phyloP scores from a whole-genome alignment of 2,888 invertebrate genomes.

The Nipponacmea schrenckii region DNA sequence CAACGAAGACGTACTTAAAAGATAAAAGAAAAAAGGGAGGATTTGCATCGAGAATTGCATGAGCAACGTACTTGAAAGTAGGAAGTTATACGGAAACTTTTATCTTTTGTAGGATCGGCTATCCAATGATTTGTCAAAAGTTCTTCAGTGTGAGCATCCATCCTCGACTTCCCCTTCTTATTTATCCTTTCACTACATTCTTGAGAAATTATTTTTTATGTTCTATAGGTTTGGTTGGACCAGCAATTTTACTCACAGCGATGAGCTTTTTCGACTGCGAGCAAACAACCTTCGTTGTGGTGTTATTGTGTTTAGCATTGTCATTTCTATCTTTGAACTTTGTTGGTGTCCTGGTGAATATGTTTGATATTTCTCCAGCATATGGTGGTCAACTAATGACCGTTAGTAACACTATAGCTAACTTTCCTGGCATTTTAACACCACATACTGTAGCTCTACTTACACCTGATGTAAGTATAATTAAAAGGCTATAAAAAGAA shows the following conservation, averaged over 20 bases:
- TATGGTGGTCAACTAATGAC: conserved; percentile 36
- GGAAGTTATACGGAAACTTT: no score
- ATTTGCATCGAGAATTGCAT: no score
- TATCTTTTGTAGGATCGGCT: no score
- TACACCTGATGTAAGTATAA: conserved; percentile 34
- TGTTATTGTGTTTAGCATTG: conserved; percentile 43
- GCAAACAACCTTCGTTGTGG: conserved; percentile 39
- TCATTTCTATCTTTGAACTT: conserved; percentile 42
- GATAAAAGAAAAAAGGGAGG: no score
- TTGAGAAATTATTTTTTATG: no score
- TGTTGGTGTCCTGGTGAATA: conserved; percentile 39
- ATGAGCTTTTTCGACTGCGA: conserved; percentile 52
- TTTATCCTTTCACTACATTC: no score
- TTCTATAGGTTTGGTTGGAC: conserved; percentile 42
- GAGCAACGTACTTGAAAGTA: no score
- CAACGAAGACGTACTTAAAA: no score
- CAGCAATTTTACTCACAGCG: conserved; percentile 43
- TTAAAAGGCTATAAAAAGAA: no score
- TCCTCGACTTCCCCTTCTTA: no score
- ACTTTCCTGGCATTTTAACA: conserved; percentile 37
- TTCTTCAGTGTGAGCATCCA: no score
- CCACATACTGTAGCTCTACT: conserved; percentile 37
- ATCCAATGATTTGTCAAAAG: no score
- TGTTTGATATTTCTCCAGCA: conserved; percentile 37
- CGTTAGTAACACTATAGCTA: conserved; percentile 34